Base-by-base conservation (phyloP, 2,113 vertebrate genomes). In the Podarcis raffonei region DNA sequence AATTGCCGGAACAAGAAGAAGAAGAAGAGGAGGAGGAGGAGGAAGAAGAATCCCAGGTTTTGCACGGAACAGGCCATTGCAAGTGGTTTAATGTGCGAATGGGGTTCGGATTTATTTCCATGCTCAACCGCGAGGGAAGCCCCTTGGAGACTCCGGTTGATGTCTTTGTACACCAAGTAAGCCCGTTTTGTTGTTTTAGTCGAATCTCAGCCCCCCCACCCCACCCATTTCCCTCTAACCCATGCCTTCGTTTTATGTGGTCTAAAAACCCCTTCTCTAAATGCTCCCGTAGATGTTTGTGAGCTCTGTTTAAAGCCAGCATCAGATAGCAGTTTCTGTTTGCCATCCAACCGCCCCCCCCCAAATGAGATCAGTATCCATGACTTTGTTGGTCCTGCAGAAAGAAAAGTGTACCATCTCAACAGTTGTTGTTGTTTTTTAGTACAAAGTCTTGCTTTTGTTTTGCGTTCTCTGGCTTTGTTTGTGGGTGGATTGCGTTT, bases 81-180 rank as follows among this genome's bases (percentile, higher is more conserved):
- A 99, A 99, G 92, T 99, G 99, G 99, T 99, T 99, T 97, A 99
- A 99, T 95, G 98, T 99, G 94, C 98, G 99, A 83, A 99, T 99
- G 99, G 99, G 99, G 89, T 99, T 99, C 95, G 99, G 99, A 95
- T 99, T 99, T 98, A 99, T 99, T 97, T 99, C 98, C 96, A 99
- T 99, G 99, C 98, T 98, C 94, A 98, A 94, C 96, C 98, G 98
- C 93, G 98, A 98, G 89, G 99, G 98, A 94, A 98, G 95, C 95
- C 97, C 98, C 90, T 96, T 99, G 94, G 99, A 99, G 89, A 97
- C 98, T 84, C 98, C 99, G 53, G 97, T 98, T 92, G 99, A 99
- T 97, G 99, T 99, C 91, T 99, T 99, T 97, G 99, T 99, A 94
- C 99, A 99, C 98, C 99, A 99, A 99, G 99, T 99, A 98, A 99